Conservation (phyloP, 2,888 invertebrate genomes). For the Strigamia maritima region DNA sequence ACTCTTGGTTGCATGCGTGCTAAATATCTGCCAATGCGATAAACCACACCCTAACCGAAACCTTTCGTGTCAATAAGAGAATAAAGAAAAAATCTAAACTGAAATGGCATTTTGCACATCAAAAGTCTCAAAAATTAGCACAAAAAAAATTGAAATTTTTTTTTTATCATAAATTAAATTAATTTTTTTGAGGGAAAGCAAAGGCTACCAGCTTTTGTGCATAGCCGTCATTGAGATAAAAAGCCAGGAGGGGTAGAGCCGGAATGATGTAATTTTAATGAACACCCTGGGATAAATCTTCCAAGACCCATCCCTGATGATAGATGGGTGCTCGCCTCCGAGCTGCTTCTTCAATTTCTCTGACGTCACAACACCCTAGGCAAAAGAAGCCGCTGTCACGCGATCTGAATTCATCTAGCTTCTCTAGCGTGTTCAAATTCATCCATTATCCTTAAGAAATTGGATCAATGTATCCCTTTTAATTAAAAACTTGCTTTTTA, state of each 20-base stretch:
- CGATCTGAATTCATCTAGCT: not conserved
- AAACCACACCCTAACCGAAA: constrained; percentile 5
- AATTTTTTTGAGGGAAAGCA: not conserved
- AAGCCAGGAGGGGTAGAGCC: not conserved
- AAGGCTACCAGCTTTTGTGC: not conserved
- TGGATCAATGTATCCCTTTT: not conserved
- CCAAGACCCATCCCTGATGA: constrained; percentile 13
- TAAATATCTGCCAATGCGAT: not conserved
- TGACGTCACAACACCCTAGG: not conserved
- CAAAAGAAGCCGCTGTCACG: constrained; percentile 20
- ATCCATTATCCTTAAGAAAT: constrained; percentile 11
- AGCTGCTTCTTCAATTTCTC: constrained; percentile 22
- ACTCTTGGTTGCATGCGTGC: constrained; percentile 15
- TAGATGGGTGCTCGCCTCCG: constrained; percentile 19
- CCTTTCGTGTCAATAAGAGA: constrained; percentile 16
- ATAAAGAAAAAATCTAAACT: not conserved
- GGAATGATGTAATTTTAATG: constrained; percentile 23
- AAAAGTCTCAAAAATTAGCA: not conserved
- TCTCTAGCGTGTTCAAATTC: constrained; percentile 1
- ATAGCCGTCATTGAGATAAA: not conserved
- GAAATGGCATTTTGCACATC: not conserved
- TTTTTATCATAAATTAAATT: not conserved
- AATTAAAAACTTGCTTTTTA: not conserved
- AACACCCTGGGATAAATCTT: constrained; percentile 23
- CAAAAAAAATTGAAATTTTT: not conserved